Evolutionary conservation across 2,797 vertebrate species (phyloP), one percentile per base, ranked within the genome.

Genomic region (Neoniphon sammara): DNA sequence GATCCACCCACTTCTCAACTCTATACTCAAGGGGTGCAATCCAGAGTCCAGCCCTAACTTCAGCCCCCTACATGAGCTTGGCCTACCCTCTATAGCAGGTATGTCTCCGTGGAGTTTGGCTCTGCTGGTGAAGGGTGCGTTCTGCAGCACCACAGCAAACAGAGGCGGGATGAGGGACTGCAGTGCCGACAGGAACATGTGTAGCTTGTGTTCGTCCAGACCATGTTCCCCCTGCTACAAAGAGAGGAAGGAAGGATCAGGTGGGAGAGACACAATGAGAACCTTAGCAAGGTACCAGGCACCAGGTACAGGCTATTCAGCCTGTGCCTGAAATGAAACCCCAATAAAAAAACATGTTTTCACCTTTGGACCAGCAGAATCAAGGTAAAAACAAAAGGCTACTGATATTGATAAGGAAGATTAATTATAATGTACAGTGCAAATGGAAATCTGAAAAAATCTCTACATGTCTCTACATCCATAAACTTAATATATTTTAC

Each of bases 121-220:
- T 92, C 95, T 95, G 92, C 91, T 95, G 87, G 96, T 96, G 91
- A 99, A 99, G 30, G 97, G 97, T 31, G 97, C 96, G 9, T 98
- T 97, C 93, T 96, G 96, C 10, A 99, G 93, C 90, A 99, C 97
- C 68, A 96, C 92, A 2, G 96, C 95, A 82, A 98, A 99, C 64
- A 99, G 93, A 1, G 97, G 95, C 25, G 98, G 96, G 87, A 97
- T 98, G 86, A 99, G 88, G 1, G 98, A 99, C 93, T 99, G 98
- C 87, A 98, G 93, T 39, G 97, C 97, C 5, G 98, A 99, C 47
- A 99, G 95, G 85, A 95, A 96, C 89, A 96, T 91, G 63, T 99
- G 98, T 6, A 99, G 95, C 81, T 98, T 98, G 89, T 99, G 96
- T 80, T 99, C 98, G 83, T 99, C 98, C 88, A 99, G 90, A 66